Evolutionary conservation across 2,113 vertebrate species (phyloP), one percentile per base, ranked within the genome.

Genomic region (Mirounga angustirostris): DNA sequence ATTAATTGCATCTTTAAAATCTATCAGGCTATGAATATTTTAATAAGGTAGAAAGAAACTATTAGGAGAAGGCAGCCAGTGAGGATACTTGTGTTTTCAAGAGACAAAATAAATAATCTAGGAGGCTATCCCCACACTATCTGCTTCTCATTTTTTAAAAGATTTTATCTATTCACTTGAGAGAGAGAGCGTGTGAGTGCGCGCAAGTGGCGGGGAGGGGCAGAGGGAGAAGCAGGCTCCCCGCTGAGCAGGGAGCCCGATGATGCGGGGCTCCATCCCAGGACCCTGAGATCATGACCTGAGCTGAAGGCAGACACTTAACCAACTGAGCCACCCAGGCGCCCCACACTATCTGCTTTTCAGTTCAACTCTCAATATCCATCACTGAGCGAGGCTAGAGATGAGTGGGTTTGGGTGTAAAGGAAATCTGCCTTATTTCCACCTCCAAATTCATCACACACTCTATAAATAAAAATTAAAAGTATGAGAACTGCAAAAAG

Each of bases 1-100:
- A 97, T 96, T 94, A 97, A 96, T 96, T 91, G 50, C n/a, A 52
- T 94, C 94, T 97, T 83, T 92, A 86, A 95, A 94, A 40, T 79
- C 67, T 89, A 21, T 92, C 71, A 67, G 58, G 58, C 74, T 94
- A 88, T 95, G 95, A 90, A 92, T 95, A 87, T 94, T 96, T 97
- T 81, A 94, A 67, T 95, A 88, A 89, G 59, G n/a, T 40, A 78
- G 83, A 85, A 93, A 73, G 85, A 89, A 61, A 81, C 4, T 63
- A 9, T 84, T 81, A 59, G 58, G 56, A 73, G 80, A 94, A 97
- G 85, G 52, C 52, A 43, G 21, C 43, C 80, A 54, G 5, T 7
- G n/a, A 96, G 33, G 26, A 85, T 89, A 40, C 59, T 81, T 89
- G 21, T 14, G 4, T 94, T 89, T 96, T 69, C 40, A 28, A 87